Evolutionary conservation across 2,888 invertebrate species (phyloP).

Genomic region (Drosophila paramelanica): DNA sequence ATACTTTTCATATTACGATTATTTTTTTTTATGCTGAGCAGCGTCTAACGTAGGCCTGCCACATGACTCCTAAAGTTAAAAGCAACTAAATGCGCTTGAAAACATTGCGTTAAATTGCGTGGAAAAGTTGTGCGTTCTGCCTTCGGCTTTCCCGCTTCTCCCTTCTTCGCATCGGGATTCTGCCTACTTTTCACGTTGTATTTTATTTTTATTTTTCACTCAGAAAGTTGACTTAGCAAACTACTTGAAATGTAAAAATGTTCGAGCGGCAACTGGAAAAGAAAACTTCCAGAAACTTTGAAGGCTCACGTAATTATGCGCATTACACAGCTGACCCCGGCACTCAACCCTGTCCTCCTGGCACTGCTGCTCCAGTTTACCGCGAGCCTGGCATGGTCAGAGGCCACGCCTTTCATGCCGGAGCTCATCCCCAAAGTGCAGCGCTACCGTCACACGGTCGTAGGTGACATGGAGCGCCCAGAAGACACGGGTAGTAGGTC

Average conservation of each 20-base stretch:
- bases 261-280: conserved; percentile 57
- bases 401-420: not conserved
- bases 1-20: not conserved
- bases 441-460: not conserved
- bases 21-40: not conserved
- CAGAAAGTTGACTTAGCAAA: conserved; percentile 69
- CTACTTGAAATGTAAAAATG: conserved; percentile 76
- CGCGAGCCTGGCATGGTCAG: not conserved
- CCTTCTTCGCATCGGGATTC: not conserved
- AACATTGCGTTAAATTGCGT: conserved; percentile 67
- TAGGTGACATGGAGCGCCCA: not conserved
- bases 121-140: conserved; percentile 69
- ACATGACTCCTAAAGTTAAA: conserved; percentile 18
- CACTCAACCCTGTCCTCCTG: conserved; percentile 19
- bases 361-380: conserved; percentile 27
- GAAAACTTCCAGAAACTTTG: conserved; percentile 66
- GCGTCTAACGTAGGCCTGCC: conserved; percentile 1
- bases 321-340: conserved; percentile 38
- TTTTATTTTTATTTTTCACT: conserved; percentile 45
- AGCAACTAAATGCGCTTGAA: conserved; percentile 19
- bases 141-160: not conserved
- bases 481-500: not conserved
- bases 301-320: conserved; percentile 68
- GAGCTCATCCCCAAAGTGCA: not conserved
- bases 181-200: conserved; percentile 30